Conservation (phyloP, 2,797 vertebrate species). For the Anableps anableps region DNA sequence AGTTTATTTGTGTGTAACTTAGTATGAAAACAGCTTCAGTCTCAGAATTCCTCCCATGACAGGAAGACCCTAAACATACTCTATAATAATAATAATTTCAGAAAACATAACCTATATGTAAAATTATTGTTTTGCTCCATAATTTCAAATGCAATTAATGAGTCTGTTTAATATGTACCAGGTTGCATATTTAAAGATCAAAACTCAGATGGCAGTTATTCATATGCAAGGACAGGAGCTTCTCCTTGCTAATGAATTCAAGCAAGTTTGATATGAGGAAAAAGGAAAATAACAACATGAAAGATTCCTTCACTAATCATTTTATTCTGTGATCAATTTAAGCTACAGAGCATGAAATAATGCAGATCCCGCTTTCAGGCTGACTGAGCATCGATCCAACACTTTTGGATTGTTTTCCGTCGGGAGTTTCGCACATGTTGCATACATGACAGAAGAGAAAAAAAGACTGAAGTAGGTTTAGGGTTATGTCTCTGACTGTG, state of each 20-base stretch:
- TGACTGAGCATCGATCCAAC: slow-evolving; percentile 73
- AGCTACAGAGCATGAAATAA: slow-evolving; percentile 78
- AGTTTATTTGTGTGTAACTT: background rate
- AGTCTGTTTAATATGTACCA: background rate
- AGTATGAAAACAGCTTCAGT: background rate
- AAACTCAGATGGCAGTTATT: slow-evolving; percentile 36
- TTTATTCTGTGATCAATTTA: slow-evolving; percentile 78
- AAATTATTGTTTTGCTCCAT: background rate
- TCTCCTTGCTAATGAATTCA: slow-evolving; percentile 37
- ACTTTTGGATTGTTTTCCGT: slow-evolving; percentile 48
- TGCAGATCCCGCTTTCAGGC: slow-evolving; percentile 72
- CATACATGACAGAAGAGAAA: background rate
- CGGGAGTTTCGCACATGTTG: slow-evolving; percentile 15
- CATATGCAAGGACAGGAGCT: slow-evolving; percentile 43
- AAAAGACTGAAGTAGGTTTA: slow-evolving; percentile 25
- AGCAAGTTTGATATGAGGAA: slow-evolving; percentile 30
- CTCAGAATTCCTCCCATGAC: background rate
- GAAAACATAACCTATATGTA: background rate
- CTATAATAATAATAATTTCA: background rate
- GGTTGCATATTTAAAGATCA: slow-evolving; percentile 41
- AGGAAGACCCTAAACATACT: background rate
- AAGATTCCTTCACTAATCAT: slow-evolving; percentile 73
- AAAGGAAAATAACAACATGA: slow-evolving; percentile 54
- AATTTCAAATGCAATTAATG: background rate
- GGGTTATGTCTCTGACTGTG: slow-evolving; percentile 35